Evolutionary conservation across 1,140 invertebrate species (phyloP), one percentile per base, ranked within the genome.

Genomic region (Chrysoperla carnea): DNA sequence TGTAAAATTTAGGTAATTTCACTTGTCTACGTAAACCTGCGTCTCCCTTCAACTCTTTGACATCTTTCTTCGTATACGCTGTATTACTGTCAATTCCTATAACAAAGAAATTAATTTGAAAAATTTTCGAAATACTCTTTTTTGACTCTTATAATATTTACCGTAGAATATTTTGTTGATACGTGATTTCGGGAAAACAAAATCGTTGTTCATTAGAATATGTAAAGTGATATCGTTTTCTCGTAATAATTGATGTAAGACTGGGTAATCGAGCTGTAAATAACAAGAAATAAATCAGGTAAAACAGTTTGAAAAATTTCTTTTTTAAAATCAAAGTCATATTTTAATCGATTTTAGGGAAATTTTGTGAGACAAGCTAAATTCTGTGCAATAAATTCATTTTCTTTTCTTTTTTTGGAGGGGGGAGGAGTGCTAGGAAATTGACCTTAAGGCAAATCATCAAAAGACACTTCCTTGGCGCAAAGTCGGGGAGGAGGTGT

Each of bases 161-260:
- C 85, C 84, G 48, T 78, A 85, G 45, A 87, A 72, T 49, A 78
- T 76, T 54, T 81, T 84, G 36, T 72, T 69, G 6, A 77, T 64
- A 36, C 72, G 69, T 41, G 70, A 68, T 53, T 83, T 83, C 13
- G 77, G 73, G 36, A 82, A 67, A 29, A 67, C 65, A 51, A 88
- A 86, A 43, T 84, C 79, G 6, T 75, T 75, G 47, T 85, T 73
- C 69, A 86, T 84, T 6, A 93, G 56, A 28, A 92, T 77, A 55
- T 92, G 88, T 1, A 93, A 60, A 1, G 72, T 80, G 42, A 88
- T 78, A 6, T 77, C 82, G 52, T 78, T 79, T 57, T 90, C 82
- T 37, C 83, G 64, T 41, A 89, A 58, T 41, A 78, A 74, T 59
- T 86, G 76, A 52, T 81, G 74, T 29, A 91, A 66, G 15, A 79